A percentile compares a stretch with the other conserved stretches of the same genome.
phyloP scores from a whole-genome alignment of 2,113 vertebrate genomes.

The Erinaceus europaeus region DNA sequence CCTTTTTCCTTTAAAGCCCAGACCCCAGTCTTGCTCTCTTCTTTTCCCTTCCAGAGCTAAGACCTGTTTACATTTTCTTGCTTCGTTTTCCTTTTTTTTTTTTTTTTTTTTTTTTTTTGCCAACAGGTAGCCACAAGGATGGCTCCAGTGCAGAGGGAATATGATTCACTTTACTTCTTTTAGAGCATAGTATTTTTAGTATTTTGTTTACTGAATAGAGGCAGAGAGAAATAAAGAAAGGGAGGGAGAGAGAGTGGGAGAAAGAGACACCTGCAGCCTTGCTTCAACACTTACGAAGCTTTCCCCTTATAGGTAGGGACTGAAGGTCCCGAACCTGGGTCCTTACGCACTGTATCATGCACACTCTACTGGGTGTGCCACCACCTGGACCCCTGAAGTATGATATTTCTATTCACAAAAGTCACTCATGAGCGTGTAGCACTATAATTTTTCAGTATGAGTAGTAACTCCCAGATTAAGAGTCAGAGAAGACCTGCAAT shows the following conservation, averaged over 20 bases:
- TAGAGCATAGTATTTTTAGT: background rate
- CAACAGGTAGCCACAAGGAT: constrained; percentile 53
- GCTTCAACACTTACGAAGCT: too few relatives aligned
- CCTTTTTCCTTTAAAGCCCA: background rate
- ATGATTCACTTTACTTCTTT: constrained; percentile 52
- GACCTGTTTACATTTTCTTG: constrained; percentile 1
- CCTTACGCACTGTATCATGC: too few relatives aligned
- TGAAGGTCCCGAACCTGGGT: too few relatives aligned
- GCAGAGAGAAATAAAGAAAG: too few relatives aligned
- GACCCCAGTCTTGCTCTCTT: background rate
- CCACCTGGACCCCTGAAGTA: too few relatives aligned
- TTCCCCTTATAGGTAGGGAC: too few relatives aligned
- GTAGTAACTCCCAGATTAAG: background rate
- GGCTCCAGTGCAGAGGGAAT: constrained; percentile 11
- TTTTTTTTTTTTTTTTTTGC: constrained; percentile 44
- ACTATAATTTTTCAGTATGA: background rate
- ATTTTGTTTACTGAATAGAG: too few relatives aligned
- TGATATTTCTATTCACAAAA: too few relatives aligned
- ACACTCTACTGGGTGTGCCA: too few relatives aligned
- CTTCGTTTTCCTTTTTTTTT: constrained; percentile 52
- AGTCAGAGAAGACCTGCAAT: background rate
- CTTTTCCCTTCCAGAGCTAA: constrained; percentile 6
- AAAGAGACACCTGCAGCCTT: too few relatives aligned
- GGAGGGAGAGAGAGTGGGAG: too few relatives aligned
- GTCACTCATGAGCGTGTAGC: background rate